Evolutionary conservation across 2,797 vertebrate species (phyloP).

Genomic region (Diplodus sargus): DNA sequence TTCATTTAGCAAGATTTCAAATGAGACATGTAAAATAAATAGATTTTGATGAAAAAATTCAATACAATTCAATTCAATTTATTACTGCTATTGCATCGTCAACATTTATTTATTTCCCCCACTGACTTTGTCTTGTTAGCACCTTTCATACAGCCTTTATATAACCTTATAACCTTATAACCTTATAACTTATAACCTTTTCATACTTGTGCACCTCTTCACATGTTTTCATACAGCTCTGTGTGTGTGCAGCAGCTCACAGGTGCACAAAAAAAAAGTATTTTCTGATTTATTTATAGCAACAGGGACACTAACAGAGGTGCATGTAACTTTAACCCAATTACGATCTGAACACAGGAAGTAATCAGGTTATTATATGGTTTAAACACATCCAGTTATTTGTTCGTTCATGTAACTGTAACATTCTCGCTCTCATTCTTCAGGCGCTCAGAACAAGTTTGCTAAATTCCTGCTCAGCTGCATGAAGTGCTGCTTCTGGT

Average conservation of each 20-base stretch:
- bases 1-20: too few relatives aligned
- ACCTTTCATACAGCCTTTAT: too few relatives aligned
- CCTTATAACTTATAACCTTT: too few relatives aligned
- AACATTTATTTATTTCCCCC: background rate
- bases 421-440: background rate
- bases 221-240: too few relatives aligned
- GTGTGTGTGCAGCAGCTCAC: background rate
- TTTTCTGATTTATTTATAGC: background rate
- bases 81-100: too few relatives aligned
- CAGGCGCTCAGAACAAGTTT: conserved; percentile 91
- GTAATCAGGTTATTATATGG: background rate
- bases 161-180: too few relatives aligned
- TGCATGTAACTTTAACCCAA: background rate
- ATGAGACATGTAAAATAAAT: too few relatives aligned
- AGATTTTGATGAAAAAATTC: too few relatives aligned
- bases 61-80: too few relatives aligned
- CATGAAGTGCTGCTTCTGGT: conserved; percentile 98
- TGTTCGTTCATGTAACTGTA: background rate
- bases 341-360: fast-evolving
- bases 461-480: conserved; percentile 92
- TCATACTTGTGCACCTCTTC: background rate
- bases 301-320: background rate
- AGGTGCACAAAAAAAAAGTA: background rate
- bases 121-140: too few relatives aligned
- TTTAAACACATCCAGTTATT: background rate